A percentile compares a stretch with the other conserved stretches of the same genome.
These are phyloP conservation scores for Agriopis marginaria DNA, from an alignment of 2,888 invertebrate species.

Conservation along the genomic window DNA sequence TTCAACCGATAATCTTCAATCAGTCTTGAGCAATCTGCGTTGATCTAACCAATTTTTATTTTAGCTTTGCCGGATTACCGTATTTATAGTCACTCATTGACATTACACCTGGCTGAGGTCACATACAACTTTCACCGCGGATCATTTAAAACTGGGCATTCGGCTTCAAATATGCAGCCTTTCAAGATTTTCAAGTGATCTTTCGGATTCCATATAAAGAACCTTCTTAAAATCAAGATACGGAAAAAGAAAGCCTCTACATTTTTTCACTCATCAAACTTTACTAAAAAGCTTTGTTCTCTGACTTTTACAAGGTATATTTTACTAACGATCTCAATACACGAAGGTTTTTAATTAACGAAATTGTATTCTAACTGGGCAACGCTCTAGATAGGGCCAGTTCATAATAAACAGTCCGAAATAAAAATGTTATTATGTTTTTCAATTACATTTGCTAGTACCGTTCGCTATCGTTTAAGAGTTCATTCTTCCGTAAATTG, in stretches of 20 bases:
- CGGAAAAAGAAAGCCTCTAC: constrained; percentile 48
- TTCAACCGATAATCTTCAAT: constrained; percentile 11
- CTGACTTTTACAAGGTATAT: constrained; percentile 50
- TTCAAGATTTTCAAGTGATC: constrained; percentile 55
- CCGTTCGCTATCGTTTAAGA: constrained; percentile 42
- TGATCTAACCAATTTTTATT: constrained; percentile 14
- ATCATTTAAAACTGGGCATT: constrained; percentile 50
- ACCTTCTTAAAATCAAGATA: constrained; percentile 41
- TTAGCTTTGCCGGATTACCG: constrained; percentile 34
- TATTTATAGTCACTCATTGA: constrained; percentile 48
- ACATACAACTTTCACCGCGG: constrained; percentile 53
- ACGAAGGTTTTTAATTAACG: constrained; percentile 65
- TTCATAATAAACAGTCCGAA: constrained; percentile 44
- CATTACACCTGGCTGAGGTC: constrained; percentile 49
- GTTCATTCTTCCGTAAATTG: constrained; percentile 65
- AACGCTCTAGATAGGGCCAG: constrained; percentile 36
- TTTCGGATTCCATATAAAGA: constrained; percentile 46
- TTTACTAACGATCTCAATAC: constrained; percentile 56
- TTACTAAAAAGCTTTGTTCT: constrained; percentile 38
- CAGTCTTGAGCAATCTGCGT: constrained; percentile 8
- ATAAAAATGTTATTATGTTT: constrained; percentile 46
- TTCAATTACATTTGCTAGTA: constrained; percentile 52
- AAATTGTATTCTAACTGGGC: constrained; percentile 57
- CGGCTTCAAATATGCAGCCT: constrained; percentile 52
- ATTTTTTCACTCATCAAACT: constrained; percentile 40